Evolutionary conservation across 1,140 invertebrate species (phyloP).

Genomic region (Sesamia nonagrioides): DNA sequence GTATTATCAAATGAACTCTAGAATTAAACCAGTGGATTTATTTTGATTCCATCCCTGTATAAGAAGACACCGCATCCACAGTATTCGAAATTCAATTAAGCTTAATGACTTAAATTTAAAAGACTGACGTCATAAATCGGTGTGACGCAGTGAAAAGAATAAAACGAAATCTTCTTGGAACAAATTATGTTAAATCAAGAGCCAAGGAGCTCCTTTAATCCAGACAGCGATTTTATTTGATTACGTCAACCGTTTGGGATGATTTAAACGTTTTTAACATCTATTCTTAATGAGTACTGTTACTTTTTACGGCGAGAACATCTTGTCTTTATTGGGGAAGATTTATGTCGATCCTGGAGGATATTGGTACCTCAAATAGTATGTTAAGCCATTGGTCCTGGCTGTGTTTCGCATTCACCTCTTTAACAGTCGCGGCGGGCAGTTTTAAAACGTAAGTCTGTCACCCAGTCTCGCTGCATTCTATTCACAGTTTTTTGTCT

Average conservation of each 20-base stretch:
- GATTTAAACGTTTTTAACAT: slow-evolving; percentile 51
- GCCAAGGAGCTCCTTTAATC: slow-evolving; percentile 53
- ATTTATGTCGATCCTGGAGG: slow-evolving; percentile 13
- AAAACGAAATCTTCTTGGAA: slow-evolving; percentile 58
- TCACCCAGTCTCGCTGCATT: too few species aligned
- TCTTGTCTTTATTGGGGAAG: slow-evolving; percentile 8
- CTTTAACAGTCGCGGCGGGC: too few species aligned
- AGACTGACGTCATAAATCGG: slow-evolving; percentile 51
- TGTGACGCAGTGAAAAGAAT: slow-evolving; percentile 49
- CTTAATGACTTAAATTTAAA: slow-evolving; percentile 57
- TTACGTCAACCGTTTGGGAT: slow-evolving; percentile 56
- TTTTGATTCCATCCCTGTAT: not conserved
- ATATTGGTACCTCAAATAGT: too few species aligned
- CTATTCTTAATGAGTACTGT: slow-evolving; percentile 46
- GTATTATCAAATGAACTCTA: not conserved
- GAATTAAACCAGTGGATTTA: not conserved
- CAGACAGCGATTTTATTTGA: slow-evolving; percentile 60
- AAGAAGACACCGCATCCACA: slow-evolving; percentile 40
- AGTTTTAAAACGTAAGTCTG: too few species aligned
- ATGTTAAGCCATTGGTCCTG: too few species aligned
- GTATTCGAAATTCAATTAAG: slow-evolving; percentile 59
- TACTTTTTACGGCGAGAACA: slow-evolving; percentile 31
- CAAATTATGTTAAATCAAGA: slow-evolving; percentile 62
- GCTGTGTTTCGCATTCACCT: too few species aligned
- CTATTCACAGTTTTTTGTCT: too few species aligned